Percentiles rank a stretch among this genome's conserved stretches.
phyloP scores from a whole-genome alignment of 2,888 invertebrate species.

The Limnephilus marmoratus region DNA sequence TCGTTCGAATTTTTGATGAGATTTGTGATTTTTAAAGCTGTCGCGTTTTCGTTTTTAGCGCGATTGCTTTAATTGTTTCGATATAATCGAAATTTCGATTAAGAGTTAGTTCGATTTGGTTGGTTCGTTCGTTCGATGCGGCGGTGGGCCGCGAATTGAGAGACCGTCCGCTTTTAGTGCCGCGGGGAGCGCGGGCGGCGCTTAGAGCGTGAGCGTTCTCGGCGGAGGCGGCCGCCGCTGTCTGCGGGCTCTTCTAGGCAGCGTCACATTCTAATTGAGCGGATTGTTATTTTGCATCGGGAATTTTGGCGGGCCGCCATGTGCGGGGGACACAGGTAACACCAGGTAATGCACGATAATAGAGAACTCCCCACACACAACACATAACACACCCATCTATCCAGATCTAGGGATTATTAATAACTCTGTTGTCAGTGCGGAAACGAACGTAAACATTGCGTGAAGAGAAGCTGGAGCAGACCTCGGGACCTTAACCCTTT shows the following conservation, averaged over 20 bases:
- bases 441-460: neutral
- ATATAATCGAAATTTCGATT: conserved; percentile 41
- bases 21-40: neutral
- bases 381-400: neutral
- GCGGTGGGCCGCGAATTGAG: conserved; percentile 70
- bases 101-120: conserved; percentile 58
- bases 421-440: neutral
- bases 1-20: neutral
- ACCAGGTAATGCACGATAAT: conserved; percentile 52
- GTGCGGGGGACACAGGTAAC: conserved; percentile 52
- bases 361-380: neutral
- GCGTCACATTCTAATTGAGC: conserved; percentile 60
- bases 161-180: conserved; percentile 55
- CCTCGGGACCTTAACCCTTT: neutral
- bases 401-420: neutral
- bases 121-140: conserved; percentile 77
- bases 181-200: conserved; percentile 55
- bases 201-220: conserved; percentile 58
- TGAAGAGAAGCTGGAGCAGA: neutral
- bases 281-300: conserved; percentile 57
- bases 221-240: conserved; percentile 47
- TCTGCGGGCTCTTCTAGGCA: neutral
- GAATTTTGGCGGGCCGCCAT: conserved; percentile 59
- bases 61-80: conserved; percentile 48
- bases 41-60: conserved; percentile 53